Evolutionary conservation across 2,797 vertebrate species (phyloP), one percentile per base, ranked within the genome.

Genomic region (Corythornis leucogaster): DNA sequence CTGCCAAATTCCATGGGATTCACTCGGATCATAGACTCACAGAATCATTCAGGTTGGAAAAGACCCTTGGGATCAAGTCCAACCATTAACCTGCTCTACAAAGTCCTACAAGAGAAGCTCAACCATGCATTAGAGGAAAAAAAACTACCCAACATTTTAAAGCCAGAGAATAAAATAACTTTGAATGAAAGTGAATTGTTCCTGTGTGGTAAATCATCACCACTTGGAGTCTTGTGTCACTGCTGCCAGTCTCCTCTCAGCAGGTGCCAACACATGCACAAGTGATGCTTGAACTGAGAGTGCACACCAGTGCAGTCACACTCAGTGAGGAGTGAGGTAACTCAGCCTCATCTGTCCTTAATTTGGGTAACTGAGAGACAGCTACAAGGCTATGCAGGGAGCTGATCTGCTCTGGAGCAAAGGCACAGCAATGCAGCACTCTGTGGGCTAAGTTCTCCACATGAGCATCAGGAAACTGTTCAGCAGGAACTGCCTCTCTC

Each of bases 241-340:
- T n/a, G 28, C 50, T 68, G 57, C 50, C 17, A 80, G 40, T 20
- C 11, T 28, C 51, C 35, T 43, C 35, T 5, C 8, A 64, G 70
- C 48, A 81, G 55, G 40, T 17, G 50, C 30, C 55, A 26, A 35
- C 2, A 5, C 0, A 0, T 31, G 33, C 11, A 85, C 73, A 64
- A 18, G 17, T 0, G 0, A 4, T 16, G 28, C 15, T 8, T 62
- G 80, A 70, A 46, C 2, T 0, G 46, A 64, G 70, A 42, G 50
- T 26, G 66, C 83, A 6, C 2, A 1, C 4, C 15, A 17, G 38
- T 35, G 42, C 33, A 33, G 33, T 33, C 33, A 33, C 33, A 33
- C 33, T 24, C 73, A 18, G 21, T 0, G 2, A 50, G 4, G 62
- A 45, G 15, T 3, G 28, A 57, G n/a, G 59, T 63, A 87, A 43